Conservation (phyloP, 2,113 vertebrate species). For the Trochalopteron elliotii region DNA sequence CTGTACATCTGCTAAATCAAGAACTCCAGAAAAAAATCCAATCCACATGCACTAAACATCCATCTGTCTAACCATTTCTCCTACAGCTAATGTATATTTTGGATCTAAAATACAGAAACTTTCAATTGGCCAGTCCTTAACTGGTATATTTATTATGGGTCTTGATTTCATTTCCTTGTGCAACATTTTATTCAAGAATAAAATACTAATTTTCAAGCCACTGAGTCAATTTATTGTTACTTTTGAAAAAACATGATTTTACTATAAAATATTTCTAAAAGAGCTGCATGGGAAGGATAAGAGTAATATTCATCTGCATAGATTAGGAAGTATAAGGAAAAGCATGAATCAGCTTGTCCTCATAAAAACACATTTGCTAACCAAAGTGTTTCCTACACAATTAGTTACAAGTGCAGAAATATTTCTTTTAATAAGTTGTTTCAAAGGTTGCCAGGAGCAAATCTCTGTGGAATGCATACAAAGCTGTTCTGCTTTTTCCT, state of each 20-base stretch:
- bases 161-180: not conserved
- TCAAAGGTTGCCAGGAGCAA: conserved; percentile 1
- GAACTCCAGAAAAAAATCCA: conserved; percentile 32
- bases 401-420: not conserved
- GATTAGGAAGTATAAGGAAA: conserved; percentile 9
- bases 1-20: conserved; percentile 38
- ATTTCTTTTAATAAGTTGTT: not conserved
- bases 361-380: not conserved
- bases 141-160: not conserved
- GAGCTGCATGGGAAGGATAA: not conserved
- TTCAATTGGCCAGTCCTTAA: not conserved
- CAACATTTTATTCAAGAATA: not conserved
- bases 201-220: not conserved
- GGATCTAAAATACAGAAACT: not conserved
- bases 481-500: not conserved
- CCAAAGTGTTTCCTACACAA: not conserved
- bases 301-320: conserved; percentile 6
- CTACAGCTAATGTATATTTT: not conserved
- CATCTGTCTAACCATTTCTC: not conserved
- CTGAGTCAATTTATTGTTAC: not conserved
- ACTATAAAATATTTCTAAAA: not conserved
- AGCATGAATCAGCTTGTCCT: conserved; percentile 18
- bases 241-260: not conserved
- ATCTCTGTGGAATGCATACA: not conserved
- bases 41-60: not conserved